Conservation (phyloP, 64 coral and sea anemone species). For the Catalaphyllia jardinei region DNA sequence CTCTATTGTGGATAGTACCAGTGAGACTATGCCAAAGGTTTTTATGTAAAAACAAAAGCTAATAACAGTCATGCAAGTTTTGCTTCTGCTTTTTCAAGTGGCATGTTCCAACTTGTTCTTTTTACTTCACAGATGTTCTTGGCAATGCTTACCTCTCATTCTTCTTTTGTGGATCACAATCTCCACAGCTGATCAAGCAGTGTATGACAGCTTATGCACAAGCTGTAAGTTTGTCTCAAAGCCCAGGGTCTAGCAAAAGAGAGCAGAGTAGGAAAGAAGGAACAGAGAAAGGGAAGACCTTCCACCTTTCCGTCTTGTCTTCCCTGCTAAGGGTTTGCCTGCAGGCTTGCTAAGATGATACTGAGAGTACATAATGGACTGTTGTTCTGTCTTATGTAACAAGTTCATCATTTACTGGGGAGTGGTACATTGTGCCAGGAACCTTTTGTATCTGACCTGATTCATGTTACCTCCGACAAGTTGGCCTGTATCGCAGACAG, state of each 20-base stretch:
- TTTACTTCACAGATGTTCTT: constrained; percentile 74
- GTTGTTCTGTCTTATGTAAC: no score
- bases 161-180: constrained; percentile 97
- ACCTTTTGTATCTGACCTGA: no score
- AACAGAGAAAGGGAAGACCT: no score
- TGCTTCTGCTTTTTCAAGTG: neutral
- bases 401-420: no score
- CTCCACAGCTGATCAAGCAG: constrained; percentile 90
- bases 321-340: no score
- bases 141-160: constrained; percentile 98
- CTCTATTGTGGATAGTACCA: neutral
- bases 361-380: no score
- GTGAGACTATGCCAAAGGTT: no score
- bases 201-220: constrained; percentile 94
- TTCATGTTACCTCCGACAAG: no score
- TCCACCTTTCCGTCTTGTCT: no score
- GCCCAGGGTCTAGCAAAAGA: neutral
- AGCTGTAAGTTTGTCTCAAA: constrained; percentile 63
- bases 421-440: no score
- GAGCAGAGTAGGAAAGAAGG: neutral
- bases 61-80: neutral
- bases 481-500: no score
- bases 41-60: neutral
- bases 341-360: no score
- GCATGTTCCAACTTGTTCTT: neutral